phyloP scores from a whole-genome alignment of 53 echinoderm and acorn worm genomes.

The Apostichopus leukothele region DNA sequence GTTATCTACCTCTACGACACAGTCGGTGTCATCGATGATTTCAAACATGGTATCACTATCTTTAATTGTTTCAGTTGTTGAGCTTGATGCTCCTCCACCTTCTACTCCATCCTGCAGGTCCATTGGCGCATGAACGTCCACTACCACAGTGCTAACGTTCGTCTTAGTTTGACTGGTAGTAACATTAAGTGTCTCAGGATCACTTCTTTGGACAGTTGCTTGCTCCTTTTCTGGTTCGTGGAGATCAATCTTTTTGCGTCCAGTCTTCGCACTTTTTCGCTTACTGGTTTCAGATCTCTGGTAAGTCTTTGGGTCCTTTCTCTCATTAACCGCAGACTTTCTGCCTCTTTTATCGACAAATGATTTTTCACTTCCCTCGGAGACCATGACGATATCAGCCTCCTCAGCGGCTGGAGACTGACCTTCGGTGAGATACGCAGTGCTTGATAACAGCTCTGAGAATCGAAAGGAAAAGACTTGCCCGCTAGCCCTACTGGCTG shows the following conservation, averaged over 20 bases:
- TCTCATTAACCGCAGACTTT: background rate
- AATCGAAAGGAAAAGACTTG: conserved; percentile 35
- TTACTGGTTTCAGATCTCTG: background rate
- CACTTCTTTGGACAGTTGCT: background rate
- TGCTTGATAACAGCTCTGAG: conserved; percentile 38
- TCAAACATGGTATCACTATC: background rate
- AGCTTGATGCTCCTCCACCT: background rate
- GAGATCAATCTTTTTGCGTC: background rate
- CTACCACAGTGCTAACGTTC: background rate
- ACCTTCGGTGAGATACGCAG: background rate
- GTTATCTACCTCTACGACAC: background rate
- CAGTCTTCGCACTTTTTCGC: background rate
- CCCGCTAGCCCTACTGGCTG: conserved; percentile 9
- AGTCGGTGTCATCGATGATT: background rate
- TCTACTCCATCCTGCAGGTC: background rate
- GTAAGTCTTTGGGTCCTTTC: background rate
- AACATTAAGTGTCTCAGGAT: background rate
- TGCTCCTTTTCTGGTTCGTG: background rate
- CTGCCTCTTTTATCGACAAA: background rate
- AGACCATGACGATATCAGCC: conserved; percentile 7
- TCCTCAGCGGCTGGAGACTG: background rate
- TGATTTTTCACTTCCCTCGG: conserved; percentile 24
- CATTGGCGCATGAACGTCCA: background rate
- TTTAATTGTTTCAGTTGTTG: background rate
- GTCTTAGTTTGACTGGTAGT: background rate